Conservation (phyloP, 1,140 invertebrate genomes). For the Neodiprion pinetum region DNA sequence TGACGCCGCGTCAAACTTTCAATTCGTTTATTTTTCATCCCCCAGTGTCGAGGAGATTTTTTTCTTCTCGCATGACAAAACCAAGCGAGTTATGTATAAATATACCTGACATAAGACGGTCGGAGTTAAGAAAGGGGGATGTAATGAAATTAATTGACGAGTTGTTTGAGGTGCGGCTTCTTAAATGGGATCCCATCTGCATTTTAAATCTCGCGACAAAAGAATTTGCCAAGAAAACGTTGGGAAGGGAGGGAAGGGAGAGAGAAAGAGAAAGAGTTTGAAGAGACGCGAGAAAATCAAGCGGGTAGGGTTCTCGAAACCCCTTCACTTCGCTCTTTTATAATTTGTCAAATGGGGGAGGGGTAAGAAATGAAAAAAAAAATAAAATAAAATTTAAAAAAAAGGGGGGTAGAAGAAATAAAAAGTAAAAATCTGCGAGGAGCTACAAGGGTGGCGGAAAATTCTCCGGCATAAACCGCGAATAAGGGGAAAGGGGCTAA, state of each 20-base stretch:
- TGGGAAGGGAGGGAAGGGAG: background rate
- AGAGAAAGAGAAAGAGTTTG: background rate
- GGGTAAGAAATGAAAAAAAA: too few relatives aligned
- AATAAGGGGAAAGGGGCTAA: background rate
- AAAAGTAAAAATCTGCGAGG: too few relatives aligned
- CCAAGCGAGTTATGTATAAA: too few relatives aligned
- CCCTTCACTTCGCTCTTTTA: background rate
- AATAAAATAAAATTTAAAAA: too few relatives aligned
- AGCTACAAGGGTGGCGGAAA: background rate
- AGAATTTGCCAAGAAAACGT: constrained; percentile 16
- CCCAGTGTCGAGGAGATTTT: too few relatives aligned
- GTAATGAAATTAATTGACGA: constrained; percentile 55
- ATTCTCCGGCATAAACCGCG: background rate
- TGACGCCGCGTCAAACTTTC: too few relatives aligned
- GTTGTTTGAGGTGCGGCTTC: constrained; percentile 36
- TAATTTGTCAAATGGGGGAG: background rate
- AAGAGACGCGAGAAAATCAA: too few relatives aligned
- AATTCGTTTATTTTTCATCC: too few relatives aligned
- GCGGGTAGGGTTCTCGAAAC: background rate
- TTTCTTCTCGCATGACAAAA: too few relatives aligned
- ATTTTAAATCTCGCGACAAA: constrained; percentile 45
- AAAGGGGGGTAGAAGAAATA: too few relatives aligned
- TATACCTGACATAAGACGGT: too few relatives aligned
- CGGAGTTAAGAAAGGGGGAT: background rate
- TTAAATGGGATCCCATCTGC: constrained; percentile 44